Conservation (phyloP, 2,797 vertebrate species). For the Prionace glauca region DNA sequence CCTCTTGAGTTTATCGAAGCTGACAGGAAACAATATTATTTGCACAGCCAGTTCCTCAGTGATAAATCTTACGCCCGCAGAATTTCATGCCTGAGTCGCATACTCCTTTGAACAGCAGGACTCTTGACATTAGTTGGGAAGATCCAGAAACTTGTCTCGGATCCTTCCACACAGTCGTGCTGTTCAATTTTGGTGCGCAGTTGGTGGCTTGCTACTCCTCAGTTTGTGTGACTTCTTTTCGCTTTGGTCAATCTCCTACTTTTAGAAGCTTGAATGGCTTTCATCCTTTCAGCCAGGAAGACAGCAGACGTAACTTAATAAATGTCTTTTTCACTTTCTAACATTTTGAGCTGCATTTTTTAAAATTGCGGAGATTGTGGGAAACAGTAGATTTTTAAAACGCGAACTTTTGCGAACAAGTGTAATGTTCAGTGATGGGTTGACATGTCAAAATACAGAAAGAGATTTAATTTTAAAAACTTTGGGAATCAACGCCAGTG, state of each 20-base stretch:
- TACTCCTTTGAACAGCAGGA: conserved; percentile 41
- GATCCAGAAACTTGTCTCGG: not conserved
- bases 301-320: not conserved
- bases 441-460: not conserved
- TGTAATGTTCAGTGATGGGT: not conserved
- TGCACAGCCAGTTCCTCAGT: conserved; percentile 17
- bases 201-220: not conserved
- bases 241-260: not conserved
- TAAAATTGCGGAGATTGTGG: not conserved
- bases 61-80: not conserved
- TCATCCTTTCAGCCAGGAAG: not conserved
- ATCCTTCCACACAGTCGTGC: not conserved
- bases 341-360: not conserved
- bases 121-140: not conserved
- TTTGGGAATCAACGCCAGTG: not conserved
- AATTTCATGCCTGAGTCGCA: not conserved
- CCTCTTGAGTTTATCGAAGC: not conserved
- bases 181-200: not conserved
- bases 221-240: not conserved
- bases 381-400: not conserved
- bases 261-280: not conserved
- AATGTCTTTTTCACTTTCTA: not conserved
- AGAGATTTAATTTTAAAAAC: not conserved
- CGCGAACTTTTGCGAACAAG: not conserved
- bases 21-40: conserved; percentile 40